Evolutionary conservation across 2,113 vertebrate genomes (phyloP).

Genomic region (Pseudolaguvia tuberculata): DNA sequence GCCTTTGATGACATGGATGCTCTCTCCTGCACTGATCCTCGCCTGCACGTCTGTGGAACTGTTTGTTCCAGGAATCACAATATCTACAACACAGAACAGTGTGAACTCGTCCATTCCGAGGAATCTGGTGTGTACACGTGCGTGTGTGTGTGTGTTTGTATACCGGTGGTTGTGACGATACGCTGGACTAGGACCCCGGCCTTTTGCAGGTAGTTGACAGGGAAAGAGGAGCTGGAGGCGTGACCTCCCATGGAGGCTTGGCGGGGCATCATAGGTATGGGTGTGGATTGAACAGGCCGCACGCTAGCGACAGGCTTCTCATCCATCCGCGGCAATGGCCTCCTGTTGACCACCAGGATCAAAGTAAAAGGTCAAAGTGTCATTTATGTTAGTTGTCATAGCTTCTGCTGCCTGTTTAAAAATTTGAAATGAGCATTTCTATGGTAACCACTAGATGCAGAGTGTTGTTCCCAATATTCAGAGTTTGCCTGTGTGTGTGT

Average conservation of each 20-base stretch:
- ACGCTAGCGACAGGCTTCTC: constrained; percentile 95
- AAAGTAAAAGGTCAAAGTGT: background rate
- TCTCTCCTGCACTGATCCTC: constrained; percentile 91
- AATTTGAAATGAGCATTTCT: too few species aligned
- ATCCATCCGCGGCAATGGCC: constrained; percentile 79
- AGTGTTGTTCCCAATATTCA: too few species aligned
- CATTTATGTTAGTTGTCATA: background rate
- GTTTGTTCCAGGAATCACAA: constrained; percentile 96
- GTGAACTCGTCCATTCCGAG: background rate
- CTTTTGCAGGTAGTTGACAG: constrained; percentile 93
- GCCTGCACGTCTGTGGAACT: constrained; percentile 93
- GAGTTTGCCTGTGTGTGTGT: background rate
- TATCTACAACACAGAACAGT: constrained; percentile 74
- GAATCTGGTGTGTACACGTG: background rate
- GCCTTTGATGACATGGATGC: constrained; percentile 93
- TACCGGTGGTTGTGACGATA: constrained; percentile 95
- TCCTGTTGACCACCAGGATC: constrained; percentile 64
- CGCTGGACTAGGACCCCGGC: constrained; percentile 94
- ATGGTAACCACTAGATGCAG: too few species aligned
- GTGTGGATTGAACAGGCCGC: constrained; percentile 93
- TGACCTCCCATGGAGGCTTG: constrained; percentile 80
- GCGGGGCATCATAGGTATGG: constrained; percentile 98
- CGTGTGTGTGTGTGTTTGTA: too few species aligned
- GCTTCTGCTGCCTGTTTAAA: background rate
- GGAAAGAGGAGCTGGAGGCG: constrained; percentile 79